Conservation (phyloP, 2,113 vertebrate species). For the Lutjanus erythropterus region DNA sequence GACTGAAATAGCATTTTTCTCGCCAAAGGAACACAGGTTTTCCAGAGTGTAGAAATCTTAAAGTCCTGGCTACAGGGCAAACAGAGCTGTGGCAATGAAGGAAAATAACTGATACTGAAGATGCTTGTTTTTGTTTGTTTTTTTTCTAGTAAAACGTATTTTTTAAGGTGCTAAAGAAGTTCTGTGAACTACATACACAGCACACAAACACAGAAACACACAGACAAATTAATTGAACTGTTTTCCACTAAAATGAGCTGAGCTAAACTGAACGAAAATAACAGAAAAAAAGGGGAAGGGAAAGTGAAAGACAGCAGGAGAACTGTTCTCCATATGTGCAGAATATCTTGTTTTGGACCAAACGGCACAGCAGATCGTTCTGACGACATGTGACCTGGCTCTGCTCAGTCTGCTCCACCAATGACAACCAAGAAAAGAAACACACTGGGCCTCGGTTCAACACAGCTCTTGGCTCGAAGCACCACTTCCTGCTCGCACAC, state of each 20-base stretch:
- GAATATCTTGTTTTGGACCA: neutral
- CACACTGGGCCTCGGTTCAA: neutral
- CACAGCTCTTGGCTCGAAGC: neutral
- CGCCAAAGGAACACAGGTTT: no score
- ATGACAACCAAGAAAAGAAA: neutral
- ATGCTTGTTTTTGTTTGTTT: no score
- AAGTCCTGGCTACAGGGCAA: no score
- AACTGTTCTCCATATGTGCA: neutral
- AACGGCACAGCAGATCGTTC: neutral
- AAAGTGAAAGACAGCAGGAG: neutral
- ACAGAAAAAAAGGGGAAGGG: neutral
- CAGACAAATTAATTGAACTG: neutral
- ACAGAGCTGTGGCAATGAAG: no score
- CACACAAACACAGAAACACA: neutral
- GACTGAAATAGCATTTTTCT: no score
- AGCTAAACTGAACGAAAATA: neutral
- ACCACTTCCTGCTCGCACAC: neutral
- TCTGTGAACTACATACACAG: no score
- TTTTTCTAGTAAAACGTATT: no score
- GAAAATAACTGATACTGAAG: neutral
- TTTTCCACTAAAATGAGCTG: neutral
- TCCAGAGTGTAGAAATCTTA: no score
- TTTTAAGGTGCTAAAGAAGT: neutral
- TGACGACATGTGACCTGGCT: constrained; percentile 18
- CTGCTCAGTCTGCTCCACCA: neutral